Evolutionary conservation across 2,797 vertebrate genomes (phyloP), one percentile per base, ranked within the genome.

Genomic region (Catharus ustulatus): DNA sequence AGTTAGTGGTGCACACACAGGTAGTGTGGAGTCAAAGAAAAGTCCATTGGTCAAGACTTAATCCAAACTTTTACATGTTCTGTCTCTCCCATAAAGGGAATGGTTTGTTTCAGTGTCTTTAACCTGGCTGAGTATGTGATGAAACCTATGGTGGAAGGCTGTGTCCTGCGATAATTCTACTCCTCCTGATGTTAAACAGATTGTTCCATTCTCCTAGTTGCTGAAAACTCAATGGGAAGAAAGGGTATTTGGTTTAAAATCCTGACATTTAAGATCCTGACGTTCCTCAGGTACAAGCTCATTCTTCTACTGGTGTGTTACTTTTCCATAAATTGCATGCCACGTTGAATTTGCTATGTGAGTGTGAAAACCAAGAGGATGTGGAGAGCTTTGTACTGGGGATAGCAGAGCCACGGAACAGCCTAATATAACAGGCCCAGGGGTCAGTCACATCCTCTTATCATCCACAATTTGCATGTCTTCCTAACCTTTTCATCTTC

Each of bases 401-500:
- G 51, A 34, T 4, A 72, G 69, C 32, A 72, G 72, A 76, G 58
- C 45, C 58, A 64, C 0, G 0, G 34, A 73, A 21, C 57, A 85
- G 69, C 18, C 46, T 95, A 49, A 72, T 93, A 74, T 62, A 75
- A 84, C 83, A 94, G 76, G 62, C 59, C 74, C 40, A 43, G 88
- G 73, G 79, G 55, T 94, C n/a, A 49, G 78, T 90, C 92, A 68
- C 27, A 95, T 94, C 73, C 80, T 93, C 64, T 95, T 88, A 58
- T 38, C 10, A 0, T 81, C 74, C 74, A 59, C 84, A 80, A 5
- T 75, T 81, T 86, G 62, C 48, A 30, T 71, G 63, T 81, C 66
- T 58, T 76, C 49, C 49, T 73, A 29, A 24, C 19, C 32, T 77
- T 94, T 90, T 85, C 29, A n/a, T 87, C 75, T 90, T 89, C 78